Percentiles rank a stretch among this genome's conserved stretches.
phyloP scores from a whole-genome alignment of 2,888 invertebrate genomes.

The Danaus chrysippus region DNA sequence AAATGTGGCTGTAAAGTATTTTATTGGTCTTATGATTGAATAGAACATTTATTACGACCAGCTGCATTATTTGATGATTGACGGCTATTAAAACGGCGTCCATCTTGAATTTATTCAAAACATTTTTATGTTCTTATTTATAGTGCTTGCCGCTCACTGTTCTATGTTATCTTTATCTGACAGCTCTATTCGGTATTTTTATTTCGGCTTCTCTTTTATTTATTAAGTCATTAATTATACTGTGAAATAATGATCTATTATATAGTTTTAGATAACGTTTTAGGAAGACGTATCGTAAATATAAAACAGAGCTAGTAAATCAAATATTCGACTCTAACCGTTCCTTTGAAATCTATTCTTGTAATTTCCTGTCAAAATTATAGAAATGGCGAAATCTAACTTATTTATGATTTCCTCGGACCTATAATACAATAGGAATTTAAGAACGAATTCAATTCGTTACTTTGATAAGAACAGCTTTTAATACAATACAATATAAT shows the following conservation, averaged over 20 bases:
- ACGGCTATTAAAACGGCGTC: constrained; percentile 22
- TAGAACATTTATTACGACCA: constrained; percentile 32
- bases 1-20: constrained; percentile 32
- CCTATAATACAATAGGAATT: constrained; percentile 26
- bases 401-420: background rate
- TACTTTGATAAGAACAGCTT: constrained; percentile 23
- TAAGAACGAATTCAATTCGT: constrained; percentile 29
- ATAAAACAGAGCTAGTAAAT: too few relatives aligned
- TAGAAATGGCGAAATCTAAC: background rate
- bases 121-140: constrained; percentile 8
- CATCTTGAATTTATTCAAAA: constrained; percentile 17
- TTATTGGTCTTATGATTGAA: constrained; percentile 38
- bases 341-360: too few relatives aligned
- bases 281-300: too few relatives aligned
- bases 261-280: background rate
- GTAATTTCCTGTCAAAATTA: background rate
- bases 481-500: background rate
- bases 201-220: background rate
- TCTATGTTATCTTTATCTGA: constrained; percentile 12
- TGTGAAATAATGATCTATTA: background rate
- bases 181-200: constrained; percentile 10
- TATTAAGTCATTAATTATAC: background rate
- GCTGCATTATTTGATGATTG: constrained; percentile 27
- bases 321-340: too few relatives aligned
- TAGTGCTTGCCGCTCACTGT: constrained; percentile 4